Evolutionary conservation across 2,888 invertebrate species (phyloP), one percentile per base, ranked within the genome.

Genomic region (Caenorhabditis sp.): DNA sequence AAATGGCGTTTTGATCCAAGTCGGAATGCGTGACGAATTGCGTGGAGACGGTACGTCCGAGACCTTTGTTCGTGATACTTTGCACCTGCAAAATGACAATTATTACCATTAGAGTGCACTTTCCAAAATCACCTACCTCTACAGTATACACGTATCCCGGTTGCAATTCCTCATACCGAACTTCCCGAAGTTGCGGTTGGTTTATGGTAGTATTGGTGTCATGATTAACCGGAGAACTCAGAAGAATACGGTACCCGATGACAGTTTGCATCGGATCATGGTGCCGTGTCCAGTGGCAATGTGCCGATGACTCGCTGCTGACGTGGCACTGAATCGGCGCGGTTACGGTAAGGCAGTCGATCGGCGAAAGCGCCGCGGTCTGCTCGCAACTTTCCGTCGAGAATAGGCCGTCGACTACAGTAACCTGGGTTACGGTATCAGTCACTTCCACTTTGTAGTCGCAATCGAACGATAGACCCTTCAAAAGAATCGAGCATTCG

Each of bases 381-480:
- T 72, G 62, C 24, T 85, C 86, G 51, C 88, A 88, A 20, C 85
- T 47, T 11, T 81, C 79, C 22, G 88, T 88, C 1, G 85, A 71
- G 68, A 88, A 88, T 11, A 85, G 68, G 4, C 81, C 82, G 53
- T 77, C 64, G 4, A 82, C 82, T 11, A 85, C 62, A 9, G 71
- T 44, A 4, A 64, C 55, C 3, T 72, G 76, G 35, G 82, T 69
- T 8, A 58, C 8, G 0, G 74, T 26, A 9, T 72, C 74, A 0
- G 68, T 68, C 1, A 78, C 56, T 51, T 78, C 77, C 1, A 90
- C 87, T 50, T 82, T 78, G 56, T 89, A 89, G 35, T 89, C 89
- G 65, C 89, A 89, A 32, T 85, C 84, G 68, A 89, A 89, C 8
- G 84, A 81, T 0, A 89, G 82, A 9, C 88, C 84, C 22, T 84